phyloP scores from a whole-genome alignment of 2,888 invertebrate genomes.

The Tetranychus piercei region DNA sequence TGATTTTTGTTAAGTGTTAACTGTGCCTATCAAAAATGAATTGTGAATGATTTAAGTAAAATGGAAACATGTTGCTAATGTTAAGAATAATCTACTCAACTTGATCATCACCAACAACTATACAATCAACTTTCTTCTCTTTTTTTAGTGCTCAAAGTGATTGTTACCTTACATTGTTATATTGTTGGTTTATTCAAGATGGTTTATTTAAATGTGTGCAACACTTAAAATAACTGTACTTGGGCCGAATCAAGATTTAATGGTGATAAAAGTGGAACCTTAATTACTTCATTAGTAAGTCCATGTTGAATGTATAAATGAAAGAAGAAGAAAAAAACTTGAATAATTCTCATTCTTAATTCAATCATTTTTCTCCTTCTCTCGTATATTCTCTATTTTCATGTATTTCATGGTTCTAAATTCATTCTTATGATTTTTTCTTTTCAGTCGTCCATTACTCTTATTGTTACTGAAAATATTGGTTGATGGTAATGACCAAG shows the following conservation, averaged over 20 bases:
- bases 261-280: conserved; percentile 1
- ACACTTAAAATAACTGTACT: neutral
- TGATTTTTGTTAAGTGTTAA: neutral
- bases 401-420: neutral
- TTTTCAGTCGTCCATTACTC: neutral
- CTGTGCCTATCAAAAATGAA: conserved; percentile 2
- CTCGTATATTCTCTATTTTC: neutral
- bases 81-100: neutral
- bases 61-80: too few species aligned
- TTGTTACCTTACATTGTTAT: too few species aligned
- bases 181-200: too few species aligned
- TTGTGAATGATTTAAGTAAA: neutral
- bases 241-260: neutral
- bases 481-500: too few species aligned
- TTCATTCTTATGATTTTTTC: neutral
- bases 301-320: neutral
- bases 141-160: too few species aligned
- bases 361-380: conserved; percentile 6
- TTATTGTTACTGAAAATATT: neutral
- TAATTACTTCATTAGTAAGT: neutral
- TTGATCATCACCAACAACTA: neutral
- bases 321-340: neutral
- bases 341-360: conserved; percentile 1
- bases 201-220: too few species aligned
- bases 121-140: too few species aligned